Base-by-base conservation (phyloP, 1,140 invertebrate genomes). In the Oreohelix idahoensis region DNA sequence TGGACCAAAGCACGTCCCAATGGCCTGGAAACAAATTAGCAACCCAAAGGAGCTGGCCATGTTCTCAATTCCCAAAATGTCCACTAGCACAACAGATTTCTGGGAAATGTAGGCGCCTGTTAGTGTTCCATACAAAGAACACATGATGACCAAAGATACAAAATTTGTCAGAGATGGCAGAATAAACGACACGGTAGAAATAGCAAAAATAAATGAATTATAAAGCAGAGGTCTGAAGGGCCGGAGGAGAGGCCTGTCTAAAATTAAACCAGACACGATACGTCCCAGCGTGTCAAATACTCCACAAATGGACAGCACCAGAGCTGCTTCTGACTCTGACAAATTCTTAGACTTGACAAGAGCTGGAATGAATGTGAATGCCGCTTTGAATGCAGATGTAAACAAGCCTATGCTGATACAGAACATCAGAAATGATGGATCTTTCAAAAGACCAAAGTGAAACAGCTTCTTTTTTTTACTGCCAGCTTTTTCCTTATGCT, bases 41-140 rank as follows among this genome's bases (percentile, higher is more conserved):
- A 99, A 93, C 38, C 98, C 98, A 92, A 98, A 99, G 11, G 97
- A 97, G 92, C 97, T 98, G 0, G 97, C 97, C 26, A 98, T 91
- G 87, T 96, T 96, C 88, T 98, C 97, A 84, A 98, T 92, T 0
- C 98, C 98, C 74, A 99, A 94, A 51, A 99, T 94, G 88, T 99
- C 98, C 11, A 99, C 98, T 32, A 94, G 89, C 42, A 99, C 94
- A 49, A 99, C 96, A 0, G 98, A 98, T 84, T 98, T 95, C 39
- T 99, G 93, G 0, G 98, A 97, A 15, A 98, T 96, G 76, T 93
- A 94, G 58, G 84, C 70, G 5, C 81, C 83, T 53, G 66, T 83
- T 75, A 88, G 39, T 10, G 87, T 26, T 0, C 89, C 89, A 83
- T 88, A 90, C 1, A 87, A 20, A 17, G 71, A 86, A 83, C 86